These are phyloP conservation scores for Cantharis rustica DNA, from an alignment of 2,888 invertebrate genomes.

Conservation along the genomic window DNA sequence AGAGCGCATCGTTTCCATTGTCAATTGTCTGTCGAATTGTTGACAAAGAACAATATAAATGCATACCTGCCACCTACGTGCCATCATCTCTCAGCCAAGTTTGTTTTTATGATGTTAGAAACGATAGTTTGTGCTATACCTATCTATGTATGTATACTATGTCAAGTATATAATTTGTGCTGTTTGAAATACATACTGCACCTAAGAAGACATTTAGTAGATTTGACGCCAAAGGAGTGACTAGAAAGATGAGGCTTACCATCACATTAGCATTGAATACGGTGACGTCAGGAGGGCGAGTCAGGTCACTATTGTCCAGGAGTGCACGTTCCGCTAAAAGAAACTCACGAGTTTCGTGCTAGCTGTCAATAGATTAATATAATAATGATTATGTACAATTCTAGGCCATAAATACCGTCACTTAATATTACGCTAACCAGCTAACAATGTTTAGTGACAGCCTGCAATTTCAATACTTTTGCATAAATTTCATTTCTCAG, in stretches of 20 bases:
- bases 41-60: constrained; percentile 36
- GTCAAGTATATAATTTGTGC: constrained; percentile 9
- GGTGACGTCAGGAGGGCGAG: constrained; percentile 55
- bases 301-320: constrained; percentile 55
- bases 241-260: constrained; percentile 45
- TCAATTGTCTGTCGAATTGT: constrained; percentile 34
- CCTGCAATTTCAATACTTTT: not conserved
- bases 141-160: not conserved
- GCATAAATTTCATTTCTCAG: not conserved
- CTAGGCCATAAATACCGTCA: constrained; percentile 22
- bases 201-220: constrained; percentile 30
- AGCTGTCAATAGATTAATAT: constrained; percentile 37
- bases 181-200: constrained; percentile 21
- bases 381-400: constrained; percentile 29
- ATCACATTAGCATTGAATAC: constrained; percentile 55
- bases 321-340: constrained; percentile 32
- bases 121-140: constrained; percentile 5
- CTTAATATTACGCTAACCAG: constrained; percentile 14
- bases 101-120: constrained; percentile 28
- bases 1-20: constrained; percentile 33
- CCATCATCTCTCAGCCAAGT: constrained; percentile 33
- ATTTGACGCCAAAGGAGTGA: constrained; percentile 45
- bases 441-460: constrained; percentile 9
- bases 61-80: constrained; percentile 30
- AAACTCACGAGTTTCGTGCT: constrained; percentile 40